A percentile compares a stretch with the other conserved stretches of the same genome.
Conservation (phyloP, 2,113 vertebrate genomes). For the Tringa solitaria region DNA sequence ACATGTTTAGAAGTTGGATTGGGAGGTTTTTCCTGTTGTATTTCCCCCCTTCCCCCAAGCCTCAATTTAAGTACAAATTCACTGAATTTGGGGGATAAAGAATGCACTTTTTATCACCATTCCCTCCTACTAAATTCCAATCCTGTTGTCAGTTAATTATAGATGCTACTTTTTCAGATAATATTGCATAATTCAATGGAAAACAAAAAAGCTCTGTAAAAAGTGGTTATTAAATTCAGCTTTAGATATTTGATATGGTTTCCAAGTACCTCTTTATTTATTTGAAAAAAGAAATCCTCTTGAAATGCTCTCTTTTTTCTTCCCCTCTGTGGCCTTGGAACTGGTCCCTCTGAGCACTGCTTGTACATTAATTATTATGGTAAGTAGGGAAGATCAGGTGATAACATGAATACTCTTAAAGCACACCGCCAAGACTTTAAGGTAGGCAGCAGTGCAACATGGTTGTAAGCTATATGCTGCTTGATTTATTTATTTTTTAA, state of each 20-base stretch:
- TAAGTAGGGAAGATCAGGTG: slow-evolving; percentile 59
- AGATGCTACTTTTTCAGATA: slow-evolving; percentile 42
- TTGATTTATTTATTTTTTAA: slow-evolving; percentile 17
- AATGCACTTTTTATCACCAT: not conserved
- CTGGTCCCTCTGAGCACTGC: slow-evolving; percentile 26
- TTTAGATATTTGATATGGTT: slow-evolving; percentile 68
- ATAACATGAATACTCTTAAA: slow-evolving; percentile 50
- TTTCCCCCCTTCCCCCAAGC: not conserved
- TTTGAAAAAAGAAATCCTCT: slow-evolving; percentile 52
- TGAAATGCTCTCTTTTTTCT: slow-evolving; percentile 59
- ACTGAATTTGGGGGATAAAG: not conserved
- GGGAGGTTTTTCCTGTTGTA: not conserved
- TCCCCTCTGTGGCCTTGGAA: slow-evolving; percentile 50
- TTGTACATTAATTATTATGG: slow-evolving; percentile 64
- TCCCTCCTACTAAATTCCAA: not conserved
- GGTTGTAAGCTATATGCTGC: not conserved
- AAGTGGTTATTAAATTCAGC: slow-evolving; percentile 66
- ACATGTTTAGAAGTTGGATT: not conserved
- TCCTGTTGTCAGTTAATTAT: slow-evolving; percentile 37
- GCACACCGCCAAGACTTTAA: not conserved
- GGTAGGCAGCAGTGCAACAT: not conserved
- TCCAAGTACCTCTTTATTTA: slow-evolving; percentile 71
- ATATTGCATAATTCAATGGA: slow-evolving; percentile 60
- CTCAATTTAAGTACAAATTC: not conserved
- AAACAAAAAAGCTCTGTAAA: slow-evolving; percentile 69